phyloP scores from a whole-genome alignment of 2,113 vertebrate genomes.

The Stegastes partitus region DNA sequence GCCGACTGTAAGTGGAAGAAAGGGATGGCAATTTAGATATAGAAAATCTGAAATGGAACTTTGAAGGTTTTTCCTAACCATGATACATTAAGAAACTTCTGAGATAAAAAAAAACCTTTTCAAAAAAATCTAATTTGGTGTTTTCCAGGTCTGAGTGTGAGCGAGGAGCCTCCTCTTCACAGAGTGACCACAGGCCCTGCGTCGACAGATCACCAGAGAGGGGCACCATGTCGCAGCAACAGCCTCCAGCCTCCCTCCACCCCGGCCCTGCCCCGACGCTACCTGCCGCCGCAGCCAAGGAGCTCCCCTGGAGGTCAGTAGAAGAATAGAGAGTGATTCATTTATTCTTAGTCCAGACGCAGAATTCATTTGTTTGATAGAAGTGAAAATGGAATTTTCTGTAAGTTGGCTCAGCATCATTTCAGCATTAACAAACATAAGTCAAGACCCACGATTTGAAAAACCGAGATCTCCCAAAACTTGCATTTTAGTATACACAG shows the following conservation, averaged over 20 bases:
- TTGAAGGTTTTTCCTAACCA: background rate
- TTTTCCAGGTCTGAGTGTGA: constrained; percentile 72
- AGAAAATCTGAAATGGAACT: background rate
- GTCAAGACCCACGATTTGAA: background rate
- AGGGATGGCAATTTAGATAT: background rate
- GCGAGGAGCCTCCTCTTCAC: constrained; percentile 76
- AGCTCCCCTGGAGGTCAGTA: constrained; percentile 79
- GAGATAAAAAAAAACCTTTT: background rate
- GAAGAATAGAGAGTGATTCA: background rate
- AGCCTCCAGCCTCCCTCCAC: constrained; percentile 80
- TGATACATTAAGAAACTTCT: too few relatives aligned
- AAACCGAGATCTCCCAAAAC: too few relatives aligned
- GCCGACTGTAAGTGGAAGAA: background rate
- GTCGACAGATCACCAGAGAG: constrained; percentile 60
- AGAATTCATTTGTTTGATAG: background rate
- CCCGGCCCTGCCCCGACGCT: constrained; percentile 76
- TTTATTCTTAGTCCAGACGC: fast-evolving
- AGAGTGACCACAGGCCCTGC: constrained; percentile 64
- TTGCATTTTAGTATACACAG: too few relatives aligned
- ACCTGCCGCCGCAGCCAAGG: constrained; percentile 76
- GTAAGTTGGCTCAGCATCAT: background rate
- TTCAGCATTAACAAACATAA: background rate
- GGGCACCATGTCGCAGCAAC: constrained; percentile 60
- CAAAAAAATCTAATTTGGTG: background rate
- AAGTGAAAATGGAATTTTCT: background rate